These are phyloP conservation scores for Bagarius yarrelli DNA, from an alignment of 2,113 vertebrate genomes.

Conservation along the genomic window DNA sequence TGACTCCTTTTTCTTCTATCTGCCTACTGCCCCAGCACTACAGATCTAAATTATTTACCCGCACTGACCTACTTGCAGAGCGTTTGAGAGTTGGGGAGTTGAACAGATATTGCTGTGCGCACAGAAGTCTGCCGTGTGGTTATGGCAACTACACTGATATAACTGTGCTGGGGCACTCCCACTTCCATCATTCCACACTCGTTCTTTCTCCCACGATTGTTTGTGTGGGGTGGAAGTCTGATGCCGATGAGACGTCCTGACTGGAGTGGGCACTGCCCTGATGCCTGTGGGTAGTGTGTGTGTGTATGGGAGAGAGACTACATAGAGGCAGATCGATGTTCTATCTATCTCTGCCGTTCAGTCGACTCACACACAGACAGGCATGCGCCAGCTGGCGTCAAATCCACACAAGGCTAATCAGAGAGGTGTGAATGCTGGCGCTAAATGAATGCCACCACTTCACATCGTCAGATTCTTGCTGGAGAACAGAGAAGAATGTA, in stretches of 20 bases:
- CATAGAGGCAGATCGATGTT: slow-evolving; percentile 51
- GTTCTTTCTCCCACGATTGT: slow-evolving; percentile 34
- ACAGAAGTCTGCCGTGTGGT: slow-evolving; percentile 47
- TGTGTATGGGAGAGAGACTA: slow-evolving; percentile 22
- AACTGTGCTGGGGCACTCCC: slow-evolving; percentile 48
- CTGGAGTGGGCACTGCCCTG: slow-evolving; percentile 54
- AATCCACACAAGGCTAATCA: slow-evolving; percentile 53
- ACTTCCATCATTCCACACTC: slow-evolving; percentile 7
- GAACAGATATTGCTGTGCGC: slow-evolving; percentile 45
- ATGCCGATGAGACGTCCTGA: slow-evolving; percentile 50
- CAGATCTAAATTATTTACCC: slow-evolving; percentile 56
- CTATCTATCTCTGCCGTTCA: slow-evolving; percentile 41
- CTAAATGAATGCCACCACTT: slow-evolving; percentile 47
- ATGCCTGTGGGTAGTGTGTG: slow-evolving; percentile 52
- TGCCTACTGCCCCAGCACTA: slow-evolving; percentile 29
- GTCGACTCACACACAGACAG: slow-evolving; percentile 39
- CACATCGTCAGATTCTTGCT: slow-evolving; percentile 42
- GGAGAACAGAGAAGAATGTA: slow-evolving; percentile 36
- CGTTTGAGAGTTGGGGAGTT: slow-evolving; percentile 48
- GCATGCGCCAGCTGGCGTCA: slow-evolving; percentile 52
- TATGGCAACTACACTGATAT: slow-evolving; percentile 45
- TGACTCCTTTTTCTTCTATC: slow-evolving; percentile 8
- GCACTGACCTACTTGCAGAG: slow-evolving; percentile 54
- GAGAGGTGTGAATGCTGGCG: slow-evolving; percentile 52
- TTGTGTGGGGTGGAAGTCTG: slow-evolving; percentile 45